phyloP scores from a whole-genome alignment of 2,113 vertebrate species.

The Macquaria australasica region DNA sequence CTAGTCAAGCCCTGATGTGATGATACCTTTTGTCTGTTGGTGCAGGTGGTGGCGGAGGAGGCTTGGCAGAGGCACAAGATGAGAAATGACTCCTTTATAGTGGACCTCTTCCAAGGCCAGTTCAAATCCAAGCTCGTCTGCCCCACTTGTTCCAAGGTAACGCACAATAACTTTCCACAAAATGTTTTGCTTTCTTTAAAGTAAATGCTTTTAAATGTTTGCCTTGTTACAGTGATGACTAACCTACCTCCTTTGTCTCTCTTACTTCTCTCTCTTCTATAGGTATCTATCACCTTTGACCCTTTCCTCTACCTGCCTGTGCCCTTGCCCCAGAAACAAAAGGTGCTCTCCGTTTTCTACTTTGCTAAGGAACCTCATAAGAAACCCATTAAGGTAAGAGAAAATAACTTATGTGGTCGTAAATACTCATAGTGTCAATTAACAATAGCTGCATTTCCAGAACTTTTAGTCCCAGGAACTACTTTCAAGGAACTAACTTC shows the following conservation, averaged over 20 bases:
- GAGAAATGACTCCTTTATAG: constrained; percentile 98
- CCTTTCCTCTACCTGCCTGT: constrained; percentile 98
- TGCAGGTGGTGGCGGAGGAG: constrained; percentile 96
- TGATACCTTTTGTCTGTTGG: constrained; percentile 23
- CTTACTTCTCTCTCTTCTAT: constrained; percentile 5
- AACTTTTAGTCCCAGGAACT: too few relatives aligned
- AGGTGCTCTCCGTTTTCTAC: constrained; percentile 95
- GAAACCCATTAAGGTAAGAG: constrained; percentile 94
- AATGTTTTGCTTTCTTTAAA: neutral
- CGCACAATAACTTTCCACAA: neutral
- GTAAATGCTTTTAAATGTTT: neutral
- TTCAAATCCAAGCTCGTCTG: constrained; percentile 99
- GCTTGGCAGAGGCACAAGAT: constrained; percentile 99
- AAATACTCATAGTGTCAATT: neutral
- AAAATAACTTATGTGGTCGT: neutral
- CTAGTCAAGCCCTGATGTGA: neutral
- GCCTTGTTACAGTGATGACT: neutral
- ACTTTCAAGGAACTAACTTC: too few relatives aligned
- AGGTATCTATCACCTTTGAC: constrained; percentile 99
- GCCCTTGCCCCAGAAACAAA: constrained; percentile 97
- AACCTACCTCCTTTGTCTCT: neutral
- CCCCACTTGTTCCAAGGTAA: constrained; percentile 96
- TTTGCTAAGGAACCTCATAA: constrained; percentile 97
- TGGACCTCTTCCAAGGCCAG: constrained; percentile 99
- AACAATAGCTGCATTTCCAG: neutral